Percentiles rank a stretch among this genome's conserved stretches.
These are phyloP conservation scores for Tringa solitaria DNA, from an alignment of 2,113 vertebrate species.

Conservation along the genomic window DNA sequence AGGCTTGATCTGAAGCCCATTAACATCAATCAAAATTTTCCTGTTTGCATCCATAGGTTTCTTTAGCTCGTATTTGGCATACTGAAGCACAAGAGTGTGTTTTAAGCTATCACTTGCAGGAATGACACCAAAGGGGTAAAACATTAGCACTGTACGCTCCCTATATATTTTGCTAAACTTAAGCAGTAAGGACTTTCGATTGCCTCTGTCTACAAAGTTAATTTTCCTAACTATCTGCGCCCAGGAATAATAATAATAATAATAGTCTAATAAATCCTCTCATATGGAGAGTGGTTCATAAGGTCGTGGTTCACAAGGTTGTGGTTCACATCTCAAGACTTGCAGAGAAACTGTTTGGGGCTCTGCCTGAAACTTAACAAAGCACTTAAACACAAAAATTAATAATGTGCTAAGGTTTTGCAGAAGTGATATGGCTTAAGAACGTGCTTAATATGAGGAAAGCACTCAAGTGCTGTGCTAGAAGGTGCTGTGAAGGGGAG, in stretches of 20 bases:
- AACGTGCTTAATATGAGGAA: neutral
- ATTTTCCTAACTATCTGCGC: neutral
- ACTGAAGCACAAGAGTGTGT: neutral
- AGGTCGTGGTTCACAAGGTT: neutral
- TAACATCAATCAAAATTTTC: constrained; percentile 29
- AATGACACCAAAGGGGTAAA: neutral
- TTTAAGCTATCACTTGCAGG: neutral
- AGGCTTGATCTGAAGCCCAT: neutral
- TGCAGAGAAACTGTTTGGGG: neutral
- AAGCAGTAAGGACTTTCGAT: neutral
- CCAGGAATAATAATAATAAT: neutral
- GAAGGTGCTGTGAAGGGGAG: neutral
- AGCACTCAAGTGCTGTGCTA: neutral
- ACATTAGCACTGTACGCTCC: neutral
- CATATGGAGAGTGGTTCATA: neutral
- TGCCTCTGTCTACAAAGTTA: neutral
- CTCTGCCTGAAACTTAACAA: neutral
- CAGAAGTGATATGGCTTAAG: neutral
- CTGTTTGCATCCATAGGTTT: neutral
- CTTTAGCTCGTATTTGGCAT: neutral
- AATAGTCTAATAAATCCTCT: neutral
- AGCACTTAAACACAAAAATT: neutral
- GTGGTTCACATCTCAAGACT: neutral
- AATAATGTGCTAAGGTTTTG: neutral
- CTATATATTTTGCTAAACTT: neutral